These are phyloP conservation scores for Scophthalmus maximus DNA, from an alignment of 2,113 vertebrate genomes.

Conservation along the genomic window DNA sequence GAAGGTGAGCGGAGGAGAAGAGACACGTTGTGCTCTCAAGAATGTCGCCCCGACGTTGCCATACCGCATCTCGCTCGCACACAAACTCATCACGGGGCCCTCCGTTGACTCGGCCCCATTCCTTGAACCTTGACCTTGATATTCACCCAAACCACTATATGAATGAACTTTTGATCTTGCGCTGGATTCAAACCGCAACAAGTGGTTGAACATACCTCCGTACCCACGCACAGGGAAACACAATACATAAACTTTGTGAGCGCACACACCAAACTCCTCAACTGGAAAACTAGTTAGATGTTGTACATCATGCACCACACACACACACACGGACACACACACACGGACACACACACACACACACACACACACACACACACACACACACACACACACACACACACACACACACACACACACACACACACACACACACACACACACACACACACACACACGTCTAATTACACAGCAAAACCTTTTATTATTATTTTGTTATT, in stretches of 20 bases:
- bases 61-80: conserved; percentile 45
- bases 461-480: neutral
- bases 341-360: conserved; percentile 17
- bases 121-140: conserved; percentile 36
- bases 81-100: conserved; percentile 18
- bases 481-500: too few species aligned
- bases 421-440: conserved; percentile 12
- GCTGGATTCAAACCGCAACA: conserved; percentile 50
- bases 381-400: conserved; percentile 11
- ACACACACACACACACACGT: neutral
- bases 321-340: conserved; percentile 21
- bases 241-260: conserved; percentile 20
- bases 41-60: conserved; percentile 60
- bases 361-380: conserved; percentile 16
- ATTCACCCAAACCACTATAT: conserved; percentile 41
- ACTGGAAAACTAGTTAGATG: conserved; percentile 44
- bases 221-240: conserved; percentile 27
- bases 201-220: conserved; percentile 25
- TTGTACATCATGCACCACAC: conserved; percentile 27
- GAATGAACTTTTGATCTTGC: conserved; percentile 44
- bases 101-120: conserved; percentile 16
- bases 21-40: conserved; percentile 65
- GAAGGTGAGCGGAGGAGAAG: conserved; percentile 64
- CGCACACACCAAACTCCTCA: neutral
- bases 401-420: conserved; percentile 19